These are phyloP conservation scores for Smittia sp. DNA, from an alignment of 2,888 invertebrate species.

Conservation along the genomic window DNA sequence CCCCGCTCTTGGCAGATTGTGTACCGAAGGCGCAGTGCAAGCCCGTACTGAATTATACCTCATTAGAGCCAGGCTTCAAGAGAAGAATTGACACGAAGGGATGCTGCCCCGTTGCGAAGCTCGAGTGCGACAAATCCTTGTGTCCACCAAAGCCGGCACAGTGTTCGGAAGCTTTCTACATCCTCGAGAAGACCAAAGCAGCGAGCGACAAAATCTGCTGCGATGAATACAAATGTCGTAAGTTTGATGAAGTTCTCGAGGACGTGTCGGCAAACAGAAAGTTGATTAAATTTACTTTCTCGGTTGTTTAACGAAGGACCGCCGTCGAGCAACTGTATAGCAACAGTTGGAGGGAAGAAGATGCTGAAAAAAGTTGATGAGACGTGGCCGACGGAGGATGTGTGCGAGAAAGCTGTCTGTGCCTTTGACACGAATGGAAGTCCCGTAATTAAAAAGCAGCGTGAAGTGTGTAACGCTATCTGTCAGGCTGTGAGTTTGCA, in stretches of 20 bases:
- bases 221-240: conserved; percentile 64
- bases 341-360: conserved; percentile 49
- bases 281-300: neutral
- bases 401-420: conserved; percentile 59
- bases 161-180: conserved; percentile 61
- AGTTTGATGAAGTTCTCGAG: conserved; percentile 44
- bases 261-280: neutral
- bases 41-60: conserved; percentile 47
- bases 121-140: conserved; percentile 60
- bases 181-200: conserved; percentile 48
- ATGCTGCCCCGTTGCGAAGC: conserved; percentile 66
- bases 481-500: conserved; percentile 51
- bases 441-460: conserved; percentile 52
- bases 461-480: conserved; percentile 54
- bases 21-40: conserved; percentile 70
- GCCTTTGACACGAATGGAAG: conserved; percentile 51
- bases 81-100: conserved; percentile 60
- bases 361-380: conserved; percentile 51
- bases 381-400: conserved; percentile 56
- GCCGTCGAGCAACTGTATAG: conserved; percentile 50
- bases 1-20: conserved; percentile 61
- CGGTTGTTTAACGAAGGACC: conserved; percentile 44
- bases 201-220: conserved; percentile 61
- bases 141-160: conserved; percentile 60
- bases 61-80: conserved; percentile 63